Percentiles rank a stretch among this genome's conserved stretches.
These are phyloP conservation scores for Sturmia bella DNA, from an alignment of 2,888 invertebrate genomes.

Conservation along the genomic window DNA sequence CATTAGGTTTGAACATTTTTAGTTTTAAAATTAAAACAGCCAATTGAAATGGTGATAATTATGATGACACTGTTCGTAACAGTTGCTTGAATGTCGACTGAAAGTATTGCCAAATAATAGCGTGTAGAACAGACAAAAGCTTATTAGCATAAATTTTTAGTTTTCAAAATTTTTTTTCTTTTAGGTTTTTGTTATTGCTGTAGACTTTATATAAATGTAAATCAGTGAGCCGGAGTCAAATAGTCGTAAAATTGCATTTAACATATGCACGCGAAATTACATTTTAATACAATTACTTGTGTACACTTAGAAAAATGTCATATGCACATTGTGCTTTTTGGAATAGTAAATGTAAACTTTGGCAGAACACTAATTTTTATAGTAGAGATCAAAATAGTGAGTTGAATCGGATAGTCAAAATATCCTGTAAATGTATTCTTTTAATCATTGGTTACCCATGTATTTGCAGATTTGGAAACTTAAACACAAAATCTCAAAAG, in stretches of 20 bases:
- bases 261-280: conserved; percentile 64
- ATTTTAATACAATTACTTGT: conserved; percentile 66
- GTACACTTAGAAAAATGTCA: conserved; percentile 12
- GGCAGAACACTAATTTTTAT: neutral
- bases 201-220: conserved; percentile 60
- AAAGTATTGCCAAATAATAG: conserved; percentile 54
- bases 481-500: no score
- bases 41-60: conserved; percentile 44
- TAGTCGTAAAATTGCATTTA: conserved; percentile 65
- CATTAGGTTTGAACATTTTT: conserved; percentile 10
- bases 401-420: no score
- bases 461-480: no score
- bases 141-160: conserved; percentile 64
- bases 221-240: conserved; percentile 49
- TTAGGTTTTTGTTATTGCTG: conserved; percentile 28
- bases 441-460: no score
- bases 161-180: neutral
- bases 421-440: no score
- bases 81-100: neutral
- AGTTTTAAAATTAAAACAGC: conserved; percentile 46
- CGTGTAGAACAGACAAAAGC: conserved; percentile 1
- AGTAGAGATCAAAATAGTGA: neutral
- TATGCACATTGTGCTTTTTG: conserved; percentile 1
- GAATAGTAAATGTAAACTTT: neutral
- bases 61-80: conserved; percentile 7